phyloP scores from a whole-genome alignment of 35 echinoderm and acorn worm species.

The Amphiura filiformis region DNA sequence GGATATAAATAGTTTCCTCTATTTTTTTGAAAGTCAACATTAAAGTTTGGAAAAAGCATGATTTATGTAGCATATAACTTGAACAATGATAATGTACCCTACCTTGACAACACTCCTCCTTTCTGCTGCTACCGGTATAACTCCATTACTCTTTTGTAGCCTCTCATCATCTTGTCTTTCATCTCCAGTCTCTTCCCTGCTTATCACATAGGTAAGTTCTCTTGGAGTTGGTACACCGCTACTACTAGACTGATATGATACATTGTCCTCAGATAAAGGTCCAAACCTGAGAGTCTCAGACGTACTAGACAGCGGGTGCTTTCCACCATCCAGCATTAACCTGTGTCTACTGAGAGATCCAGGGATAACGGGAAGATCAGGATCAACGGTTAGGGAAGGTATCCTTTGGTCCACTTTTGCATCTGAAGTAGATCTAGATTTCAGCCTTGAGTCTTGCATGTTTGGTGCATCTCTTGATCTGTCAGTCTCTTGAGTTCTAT shows the following conservation, averaged over 20 bases:
- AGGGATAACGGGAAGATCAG: conserved; percentile 4
- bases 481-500: neutral
- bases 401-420: neutral
- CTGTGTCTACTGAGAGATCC: neutral
- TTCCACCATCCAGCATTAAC: conserved; percentile 3
- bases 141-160: neutral
- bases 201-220: neutral
- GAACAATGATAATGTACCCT: neutral
- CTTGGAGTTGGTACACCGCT: neutral
- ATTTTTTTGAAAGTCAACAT: no score
- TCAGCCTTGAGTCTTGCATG: neutral
- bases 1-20: no score
- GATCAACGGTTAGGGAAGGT: neutral
- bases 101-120: neutral
- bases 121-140: neutral
- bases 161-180: neutral
- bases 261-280: neutral
- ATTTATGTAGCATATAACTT: no score
- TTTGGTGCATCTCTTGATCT: no score
- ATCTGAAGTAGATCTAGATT: neutral
- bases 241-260: neutral
- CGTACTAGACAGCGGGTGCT: conserved; percentile 45
- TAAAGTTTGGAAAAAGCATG: no score
- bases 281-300: conserved; percentile 41
- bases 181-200: neutral